Conservation (phyloP, 2,888 invertebrate species). For the Acleris emargana region DNA sequence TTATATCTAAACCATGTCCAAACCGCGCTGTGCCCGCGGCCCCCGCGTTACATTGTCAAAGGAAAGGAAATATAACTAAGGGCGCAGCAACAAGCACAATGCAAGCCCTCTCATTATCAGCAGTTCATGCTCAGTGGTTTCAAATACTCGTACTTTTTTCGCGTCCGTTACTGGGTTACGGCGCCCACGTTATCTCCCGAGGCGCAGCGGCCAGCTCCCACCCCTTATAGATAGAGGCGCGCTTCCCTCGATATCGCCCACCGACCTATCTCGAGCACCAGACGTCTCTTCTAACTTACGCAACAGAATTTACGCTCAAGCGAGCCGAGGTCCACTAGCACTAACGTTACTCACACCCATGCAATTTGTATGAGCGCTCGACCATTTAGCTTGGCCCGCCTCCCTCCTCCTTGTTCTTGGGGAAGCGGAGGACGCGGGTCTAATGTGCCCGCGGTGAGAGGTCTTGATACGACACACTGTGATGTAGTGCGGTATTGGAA, state of each 20-base stretch:
- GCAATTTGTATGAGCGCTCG: constrained; percentile 71
- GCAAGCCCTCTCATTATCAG: neutral
- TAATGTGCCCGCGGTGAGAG: constrained; percentile 69
- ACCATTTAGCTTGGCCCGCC: constrained; percentile 51
- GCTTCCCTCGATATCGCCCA: constrained; percentile 64
- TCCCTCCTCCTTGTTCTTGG: constrained; percentile 51
- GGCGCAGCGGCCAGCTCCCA: constrained; percentile 27
- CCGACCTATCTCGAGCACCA: constrained; percentile 71
- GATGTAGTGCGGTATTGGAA: constrained; percentile 77
- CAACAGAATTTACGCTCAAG: constrained; percentile 82
- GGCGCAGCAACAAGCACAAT: neutral
- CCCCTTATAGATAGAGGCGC: constrained; percentile 51
- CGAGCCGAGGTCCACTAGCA: constrained; percentile 75
- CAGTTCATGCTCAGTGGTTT: constrained; percentile 9
- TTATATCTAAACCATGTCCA: too few relatives aligned
- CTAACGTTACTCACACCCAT: constrained; percentile 78
- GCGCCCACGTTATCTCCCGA: constrained; percentile 26
- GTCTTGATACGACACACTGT: constrained; percentile 76
- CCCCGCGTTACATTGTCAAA: too few relatives aligned
- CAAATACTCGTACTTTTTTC: constrained; percentile 23
- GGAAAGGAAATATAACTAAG: neutral
- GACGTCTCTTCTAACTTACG: constrained; percentile 80
- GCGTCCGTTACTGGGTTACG: constrained; percentile 21
- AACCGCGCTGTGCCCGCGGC: too few relatives aligned
- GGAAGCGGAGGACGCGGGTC: constrained; percentile 56